Conservation (phyloP, 2,113 vertebrate species). For the Octodon degus region DNA sequence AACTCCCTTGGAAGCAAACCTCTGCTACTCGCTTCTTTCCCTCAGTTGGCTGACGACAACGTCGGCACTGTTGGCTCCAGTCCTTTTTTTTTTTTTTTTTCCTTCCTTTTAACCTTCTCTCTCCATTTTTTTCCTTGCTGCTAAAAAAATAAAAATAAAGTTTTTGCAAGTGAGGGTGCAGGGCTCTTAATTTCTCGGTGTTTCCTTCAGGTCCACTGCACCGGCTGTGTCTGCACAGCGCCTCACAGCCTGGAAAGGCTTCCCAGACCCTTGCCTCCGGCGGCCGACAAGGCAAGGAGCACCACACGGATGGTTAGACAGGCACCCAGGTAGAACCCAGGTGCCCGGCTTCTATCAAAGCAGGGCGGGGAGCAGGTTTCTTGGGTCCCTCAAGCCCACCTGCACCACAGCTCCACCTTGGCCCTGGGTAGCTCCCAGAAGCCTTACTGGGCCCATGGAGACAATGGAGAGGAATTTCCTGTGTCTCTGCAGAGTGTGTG, state of each 20-base stretch:
- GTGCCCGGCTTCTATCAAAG: background rate
- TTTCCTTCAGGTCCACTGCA: background rate
- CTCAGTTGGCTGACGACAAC: slow-evolving; percentile 47
- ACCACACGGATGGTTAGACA: background rate
- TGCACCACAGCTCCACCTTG: background rate
- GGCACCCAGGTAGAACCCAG: background rate
- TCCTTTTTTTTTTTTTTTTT: background rate
- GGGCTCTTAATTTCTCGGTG: background rate
- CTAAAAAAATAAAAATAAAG: background rate
- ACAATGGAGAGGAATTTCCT: background rate
- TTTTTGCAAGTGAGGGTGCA: background rate
- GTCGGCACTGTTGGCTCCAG: slow-evolving; percentile 51
- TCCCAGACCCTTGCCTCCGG: fast-evolving
- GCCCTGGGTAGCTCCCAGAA: background rate
- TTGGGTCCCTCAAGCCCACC: background rate
- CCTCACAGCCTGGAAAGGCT: background rate
- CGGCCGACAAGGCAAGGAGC: background rate
- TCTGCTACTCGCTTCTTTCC: slow-evolving; percentile 41
- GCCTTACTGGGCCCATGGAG: background rate
- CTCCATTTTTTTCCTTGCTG: background rate
- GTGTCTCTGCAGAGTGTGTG: background rate
- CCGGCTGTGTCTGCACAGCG: background rate
- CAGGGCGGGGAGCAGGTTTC: background rate
- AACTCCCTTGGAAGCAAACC: slow-evolving; percentile 64
- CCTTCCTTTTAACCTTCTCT: slow-evolving; percentile 44